Percentiles rank a stretch among this genome's conserved stretches.
These are phyloP conservation scores for Microchirus variegatus DNA, from an alignment of 2,797 vertebrate genomes.

Conservation along the genomic window DNA sequence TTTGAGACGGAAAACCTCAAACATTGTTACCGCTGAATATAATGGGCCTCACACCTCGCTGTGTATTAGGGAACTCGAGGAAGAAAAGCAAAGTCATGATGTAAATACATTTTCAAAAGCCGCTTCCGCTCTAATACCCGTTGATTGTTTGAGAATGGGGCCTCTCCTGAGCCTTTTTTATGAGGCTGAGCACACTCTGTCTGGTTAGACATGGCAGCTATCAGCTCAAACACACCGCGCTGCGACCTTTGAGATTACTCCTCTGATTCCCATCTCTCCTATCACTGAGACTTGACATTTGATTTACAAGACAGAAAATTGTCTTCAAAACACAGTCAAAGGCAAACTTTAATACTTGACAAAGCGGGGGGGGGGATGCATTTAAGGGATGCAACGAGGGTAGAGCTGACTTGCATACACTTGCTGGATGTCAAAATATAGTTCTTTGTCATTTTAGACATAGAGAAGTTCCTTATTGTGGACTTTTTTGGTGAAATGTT, in stretches of 20 bases:
- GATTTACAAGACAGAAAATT: slow-evolving; percentile 69
- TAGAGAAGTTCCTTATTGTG: neutral
- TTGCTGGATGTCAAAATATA: slow-evolving; percentile 19
- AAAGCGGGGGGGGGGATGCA: slow-evolving; percentile 14
- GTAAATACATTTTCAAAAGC: slow-evolving; percentile 59
- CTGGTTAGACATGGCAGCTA: slow-evolving; percentile 61
- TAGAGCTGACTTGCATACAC: slow-evolving; percentile 14
- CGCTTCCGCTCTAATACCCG: slow-evolving; percentile 38
- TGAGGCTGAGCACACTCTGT: slow-evolving; percentile 41
- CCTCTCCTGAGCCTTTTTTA: slow-evolving; percentile 56
- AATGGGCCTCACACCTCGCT: slow-evolving; percentile 25
- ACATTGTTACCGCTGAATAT: slow-evolving; percentile 33
- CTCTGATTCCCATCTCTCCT: slow-evolving; percentile 69
- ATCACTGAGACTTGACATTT: slow-evolving; percentile 77
- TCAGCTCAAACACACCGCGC: slow-evolving; percentile 59
- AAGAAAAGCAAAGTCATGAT: slow-evolving; percentile 44
- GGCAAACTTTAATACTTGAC: slow-evolving; percentile 50
- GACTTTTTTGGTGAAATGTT: too few species aligned
- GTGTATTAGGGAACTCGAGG: slow-evolving; percentile 34
- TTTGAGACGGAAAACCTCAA: slow-evolving; percentile 30
- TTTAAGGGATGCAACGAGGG: slow-evolving; percentile 39
- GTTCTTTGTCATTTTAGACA: slow-evolving; percentile 6
- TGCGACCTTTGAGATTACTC: slow-evolving; percentile 69
- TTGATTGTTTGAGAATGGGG: slow-evolving; percentile 53
- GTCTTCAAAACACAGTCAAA: slow-evolving; percentile 66